Evolutionary conservation across 2,888 invertebrate species (phyloP).

Genomic region (Chirona hameri): DNA sequence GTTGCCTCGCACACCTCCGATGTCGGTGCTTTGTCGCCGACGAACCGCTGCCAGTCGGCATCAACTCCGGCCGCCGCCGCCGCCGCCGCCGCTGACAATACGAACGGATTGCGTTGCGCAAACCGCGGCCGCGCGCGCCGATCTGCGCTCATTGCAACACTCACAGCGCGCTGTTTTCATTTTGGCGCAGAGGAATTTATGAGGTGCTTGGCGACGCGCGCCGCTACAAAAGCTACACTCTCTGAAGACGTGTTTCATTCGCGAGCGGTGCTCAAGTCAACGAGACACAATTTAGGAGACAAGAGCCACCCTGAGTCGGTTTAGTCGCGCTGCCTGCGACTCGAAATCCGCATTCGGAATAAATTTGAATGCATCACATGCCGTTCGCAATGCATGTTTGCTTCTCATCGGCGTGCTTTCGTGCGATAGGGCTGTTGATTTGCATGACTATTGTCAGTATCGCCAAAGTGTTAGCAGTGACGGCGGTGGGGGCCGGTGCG

Average conservation of each 20-base stretch:
- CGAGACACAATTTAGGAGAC: slow-evolving; percentile 2
- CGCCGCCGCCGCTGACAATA: not conserved
- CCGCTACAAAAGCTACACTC: not conserved
- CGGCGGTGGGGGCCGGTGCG: too few relatives aligned
- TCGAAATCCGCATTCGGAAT: not conserved
- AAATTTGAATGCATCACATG: not conserved
- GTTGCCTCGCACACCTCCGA: too few relatives aligned
- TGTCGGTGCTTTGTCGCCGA: too few relatives aligned
- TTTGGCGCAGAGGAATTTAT: not conserved
- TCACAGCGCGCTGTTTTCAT: not conserved
- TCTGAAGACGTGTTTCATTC: not conserved
- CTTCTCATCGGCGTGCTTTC: not conserved
- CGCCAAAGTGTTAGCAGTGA: not conserved
- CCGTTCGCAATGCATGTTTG: not conserved
- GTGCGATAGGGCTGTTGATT: not conserved
- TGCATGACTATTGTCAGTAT: not conserved
- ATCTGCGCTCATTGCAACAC: not conserved
- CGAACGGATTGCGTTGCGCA: slow-evolving; percentile 1
- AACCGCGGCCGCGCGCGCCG: not conserved
- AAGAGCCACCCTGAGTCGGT: not conserved
- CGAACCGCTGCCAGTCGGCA: too few relatives aligned
- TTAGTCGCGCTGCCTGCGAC: not conserved
- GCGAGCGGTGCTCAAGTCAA: not conserved
- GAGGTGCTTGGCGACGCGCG: not conserved
- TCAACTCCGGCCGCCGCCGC: too few relatives aligned